phyloP scores from a whole-genome alignment of 1,140 invertebrate species.

The Dinoponera quadriceps region DNA sequence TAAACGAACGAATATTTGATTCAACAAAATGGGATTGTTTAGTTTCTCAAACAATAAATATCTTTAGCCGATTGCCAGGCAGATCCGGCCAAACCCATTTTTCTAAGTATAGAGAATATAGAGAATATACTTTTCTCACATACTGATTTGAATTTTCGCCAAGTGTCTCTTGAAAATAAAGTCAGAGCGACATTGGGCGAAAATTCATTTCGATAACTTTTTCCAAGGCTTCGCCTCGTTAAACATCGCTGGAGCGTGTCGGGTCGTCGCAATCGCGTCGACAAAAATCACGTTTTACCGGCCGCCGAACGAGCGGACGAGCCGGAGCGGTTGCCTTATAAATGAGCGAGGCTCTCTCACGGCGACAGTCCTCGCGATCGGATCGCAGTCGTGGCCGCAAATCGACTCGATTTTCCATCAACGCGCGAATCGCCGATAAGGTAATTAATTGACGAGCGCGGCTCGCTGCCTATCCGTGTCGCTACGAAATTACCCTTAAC shows the following conservation, averaged over 20 bases:
- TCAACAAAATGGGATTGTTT: no score
- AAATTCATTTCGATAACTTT: no score
- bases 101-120: no score
- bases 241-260: conserved; percentile 16
- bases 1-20: no score
- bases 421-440: conserved; percentile 51
- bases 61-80: no score
- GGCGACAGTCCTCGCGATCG: conserved; percentile 34
- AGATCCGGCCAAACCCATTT: no score
- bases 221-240: not conserved
- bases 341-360: conserved; percentile 24
- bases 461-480: conserved; percentile 32
- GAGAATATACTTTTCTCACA: no score
- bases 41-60: no score
- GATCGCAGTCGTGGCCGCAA: conserved; percentile 27
- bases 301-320: conserved; percentile 1
- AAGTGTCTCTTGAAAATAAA: no score
- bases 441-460: conserved; percentile 56
- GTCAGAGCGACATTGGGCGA: no score
- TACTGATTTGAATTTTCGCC: no score
- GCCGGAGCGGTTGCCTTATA: conserved; percentile 37
- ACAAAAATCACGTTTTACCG: conserved; percentile 23
- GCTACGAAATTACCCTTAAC: conserved; percentile 49
- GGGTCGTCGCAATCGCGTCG: not conserved
- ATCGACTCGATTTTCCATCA: conserved; percentile 46